Conservation (phyloP, 2,888 invertebrate species). For the Stegana nigrithorax region DNA sequence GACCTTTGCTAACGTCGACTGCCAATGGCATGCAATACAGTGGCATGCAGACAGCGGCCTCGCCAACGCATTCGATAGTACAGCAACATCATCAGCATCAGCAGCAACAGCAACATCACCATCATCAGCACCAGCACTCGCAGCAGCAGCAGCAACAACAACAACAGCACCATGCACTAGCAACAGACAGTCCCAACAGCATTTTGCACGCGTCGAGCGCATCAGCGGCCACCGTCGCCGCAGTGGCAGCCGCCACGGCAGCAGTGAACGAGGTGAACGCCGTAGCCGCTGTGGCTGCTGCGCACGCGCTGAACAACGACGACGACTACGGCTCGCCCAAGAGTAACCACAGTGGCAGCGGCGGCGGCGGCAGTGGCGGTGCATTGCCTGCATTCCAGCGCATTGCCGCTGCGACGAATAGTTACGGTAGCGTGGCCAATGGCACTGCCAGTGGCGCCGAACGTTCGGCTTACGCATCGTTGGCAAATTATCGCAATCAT, state of each 20-base stretch:
- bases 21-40: constrained; percentile 64
- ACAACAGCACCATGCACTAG: constrained; percentile 46
- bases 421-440: constrained; percentile 47
- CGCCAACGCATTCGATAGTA: constrained; percentile 44
- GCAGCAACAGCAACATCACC: constrained; percentile 41
- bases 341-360: constrained; percentile 55
- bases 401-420: constrained; percentile 48
- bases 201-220: constrained; percentile 41
- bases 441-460: constrained; percentile 46
- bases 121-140: constrained; percentile 40
- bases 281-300: constrained; percentile 31
- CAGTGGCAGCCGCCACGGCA: constrained; percentile 32
- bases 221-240: constrained; percentile 37
- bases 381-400: constrained; percentile 66
- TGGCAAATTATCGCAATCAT: constrained; percentile 64
- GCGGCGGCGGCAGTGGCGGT: constrained; percentile 50
- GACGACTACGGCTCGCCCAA: constrained; percentile 66
- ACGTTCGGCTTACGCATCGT: constrained; percentile 56
- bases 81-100: constrained; percentile 44
- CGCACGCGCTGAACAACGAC: constrained; percentile 38
- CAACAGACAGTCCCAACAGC: constrained; percentile 46
- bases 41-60: constrained; percentile 45
- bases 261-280: constrained; percentile 40
- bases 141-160: constrained; percentile 39
- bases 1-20: constrained; percentile 62